Percentiles rank a stretch among this genome's conserved stretches.
Evolutionary conservation across 2,113 vertebrate species (phyloP).

Genomic region (Sakesphorus luctuosus): DNA sequence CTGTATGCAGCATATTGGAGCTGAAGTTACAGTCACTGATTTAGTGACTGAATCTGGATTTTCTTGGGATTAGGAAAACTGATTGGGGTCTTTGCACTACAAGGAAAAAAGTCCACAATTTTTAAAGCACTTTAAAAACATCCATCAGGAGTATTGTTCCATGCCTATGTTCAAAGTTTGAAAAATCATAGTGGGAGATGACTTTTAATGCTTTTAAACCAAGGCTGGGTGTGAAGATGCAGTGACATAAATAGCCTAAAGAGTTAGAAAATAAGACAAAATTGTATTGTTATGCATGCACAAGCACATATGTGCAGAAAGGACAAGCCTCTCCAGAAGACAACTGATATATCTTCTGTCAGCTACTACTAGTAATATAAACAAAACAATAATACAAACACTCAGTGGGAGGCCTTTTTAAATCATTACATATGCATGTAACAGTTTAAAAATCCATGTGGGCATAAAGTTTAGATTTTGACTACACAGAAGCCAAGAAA

Average conservation of each 20-base stretch:
- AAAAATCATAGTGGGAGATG: background rate
- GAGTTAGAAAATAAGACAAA: background rate
- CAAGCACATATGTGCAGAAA: background rate
- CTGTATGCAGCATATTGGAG: background rate
- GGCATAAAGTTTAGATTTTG: background rate
- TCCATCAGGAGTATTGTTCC: background rate
- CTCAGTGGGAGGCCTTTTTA: background rate
- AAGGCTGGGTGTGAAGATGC: background rate
- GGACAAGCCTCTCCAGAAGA: background rate
- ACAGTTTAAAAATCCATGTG: background rate
- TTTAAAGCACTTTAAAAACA: background rate
- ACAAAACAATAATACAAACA: constrained; percentile 1
- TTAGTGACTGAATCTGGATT: background rate
- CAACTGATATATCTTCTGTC: background rate
- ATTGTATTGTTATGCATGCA: background rate
- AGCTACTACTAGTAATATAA: background rate
- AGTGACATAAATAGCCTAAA: background rate
- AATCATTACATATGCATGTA: background rate
- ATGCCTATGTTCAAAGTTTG: background rate
- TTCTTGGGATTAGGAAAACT: background rate
- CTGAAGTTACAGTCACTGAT: background rate
- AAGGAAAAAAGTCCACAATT: background rate
- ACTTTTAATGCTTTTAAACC: background rate
- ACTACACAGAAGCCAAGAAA: background rate
- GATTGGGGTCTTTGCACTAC: background rate